These are phyloP conservation scores for Drosophila mettleri DNA, from an alignment of 2,888 invertebrate genomes.

Conservation along the genomic window DNA sequence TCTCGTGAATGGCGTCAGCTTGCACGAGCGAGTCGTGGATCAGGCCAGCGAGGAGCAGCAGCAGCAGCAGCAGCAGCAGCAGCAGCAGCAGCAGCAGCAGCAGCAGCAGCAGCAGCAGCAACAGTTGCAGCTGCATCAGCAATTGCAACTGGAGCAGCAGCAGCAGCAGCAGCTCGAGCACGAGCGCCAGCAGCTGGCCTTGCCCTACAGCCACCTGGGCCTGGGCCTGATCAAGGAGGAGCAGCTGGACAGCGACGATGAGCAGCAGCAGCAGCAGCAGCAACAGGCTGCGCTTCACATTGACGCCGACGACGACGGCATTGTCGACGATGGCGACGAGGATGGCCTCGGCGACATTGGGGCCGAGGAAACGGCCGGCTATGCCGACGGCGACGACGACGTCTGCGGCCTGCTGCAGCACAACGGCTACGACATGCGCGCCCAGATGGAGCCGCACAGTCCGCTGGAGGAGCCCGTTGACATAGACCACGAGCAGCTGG, in stretches of 20 bases:
- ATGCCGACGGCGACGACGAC: conserved; percentile 73
- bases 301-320: conserved; percentile 60
- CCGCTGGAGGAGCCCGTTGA: conserved; percentile 33
- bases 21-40: conserved; percentile 84
- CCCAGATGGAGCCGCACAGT: conserved; percentile 41
- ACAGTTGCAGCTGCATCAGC: conserved; percentile 36
- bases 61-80: conserved; percentile 48
- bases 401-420: conserved; percentile 68
- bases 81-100: conserved; percentile 26
- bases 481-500: conserved; percentile 54
- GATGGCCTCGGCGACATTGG: conserved; percentile 65
- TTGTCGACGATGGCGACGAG: conserved; percentile 64
- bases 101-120: conserved; percentile 37
- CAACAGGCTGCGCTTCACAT: too few relatives aligned
- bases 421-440: conserved; percentile 64
- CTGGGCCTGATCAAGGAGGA: conserved; percentile 70
- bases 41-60: conserved; percentile 72
- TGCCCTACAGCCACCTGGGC: conserved; percentile 63
- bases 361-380: conserved; percentile 78
- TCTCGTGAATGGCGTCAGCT: conserved; percentile 83
- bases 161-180: conserved; percentile 36
- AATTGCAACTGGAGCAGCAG: conserved; percentile 32
- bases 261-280: too few relatives aligned
- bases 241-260: conserved; percentile 73
- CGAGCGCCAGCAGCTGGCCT: conserved; percentile 43